Percentiles rank a stretch among this genome's conserved stretches.
phyloP scores from a whole-genome alignment of 2,113 vertebrate species.

The Cyphomyrus discorhynchus region DNA sequence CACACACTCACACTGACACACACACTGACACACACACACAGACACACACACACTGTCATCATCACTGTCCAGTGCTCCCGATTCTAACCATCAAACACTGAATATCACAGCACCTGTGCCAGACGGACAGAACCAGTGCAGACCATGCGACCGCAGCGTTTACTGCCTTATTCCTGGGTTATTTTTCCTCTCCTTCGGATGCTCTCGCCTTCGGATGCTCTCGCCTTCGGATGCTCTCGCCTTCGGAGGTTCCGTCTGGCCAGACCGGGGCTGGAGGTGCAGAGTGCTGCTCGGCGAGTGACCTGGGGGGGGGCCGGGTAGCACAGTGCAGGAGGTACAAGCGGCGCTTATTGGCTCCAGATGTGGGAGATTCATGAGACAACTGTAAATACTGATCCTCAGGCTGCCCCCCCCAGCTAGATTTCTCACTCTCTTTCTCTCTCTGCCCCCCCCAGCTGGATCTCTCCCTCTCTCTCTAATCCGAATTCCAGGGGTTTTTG shows the following conservation, averaged over 20 bases:
- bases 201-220: neutral
- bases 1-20: too few species aligned
- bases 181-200: neutral
- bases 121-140: neutral
- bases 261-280: neutral
- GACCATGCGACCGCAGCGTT: neutral
- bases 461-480: neutral
- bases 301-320: neutral
- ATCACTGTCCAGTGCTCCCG: neutral
- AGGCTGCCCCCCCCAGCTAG: constrained; percentile 1
- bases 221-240: neutral
- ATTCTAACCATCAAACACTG: neutral
- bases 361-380: constrained; percentile 30
- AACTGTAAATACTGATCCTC: constrained; percentile 26
- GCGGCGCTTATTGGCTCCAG: constrained; percentile 30
- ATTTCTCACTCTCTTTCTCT: constrained; percentile 5
- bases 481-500: constrained; percentile 8
- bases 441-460: constrained; percentile 6
- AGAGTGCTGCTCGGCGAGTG: constrained; percentile 15
- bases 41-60: constrained; percentile 6
- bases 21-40: neutral
- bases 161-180: neutral
- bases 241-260: neutral
- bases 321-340: constrained; percentile 13
- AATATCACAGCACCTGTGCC: neutral